Percentiles rank a stretch among this genome's conserved stretches.
Conservation (phyloP, 2,888 invertebrate species). For the Synergus japonicus region DNA sequence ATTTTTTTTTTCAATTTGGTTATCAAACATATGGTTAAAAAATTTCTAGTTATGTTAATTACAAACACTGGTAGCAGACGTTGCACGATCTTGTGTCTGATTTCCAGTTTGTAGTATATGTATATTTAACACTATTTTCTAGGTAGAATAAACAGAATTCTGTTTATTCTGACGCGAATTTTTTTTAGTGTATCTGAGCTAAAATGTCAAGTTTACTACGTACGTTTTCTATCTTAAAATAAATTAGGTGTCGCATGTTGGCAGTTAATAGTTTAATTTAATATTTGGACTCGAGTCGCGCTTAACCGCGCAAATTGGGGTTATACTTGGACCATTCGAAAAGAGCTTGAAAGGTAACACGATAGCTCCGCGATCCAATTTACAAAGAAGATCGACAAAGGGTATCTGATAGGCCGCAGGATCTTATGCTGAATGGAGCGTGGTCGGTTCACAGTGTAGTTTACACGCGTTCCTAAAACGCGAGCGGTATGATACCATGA, state of each 20-base stretch:
- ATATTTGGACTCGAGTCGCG: conserved; percentile 60
- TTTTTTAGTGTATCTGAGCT: too few relatives aligned
- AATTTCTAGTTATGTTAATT: too few relatives aligned
- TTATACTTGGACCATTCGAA: conserved; percentile 56
- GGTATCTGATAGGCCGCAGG: conserved; percentile 64
- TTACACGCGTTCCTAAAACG: conserved; percentile 56
- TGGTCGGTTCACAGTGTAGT: conserved; percentile 60
- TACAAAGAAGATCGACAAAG: conserved; percentile 68
- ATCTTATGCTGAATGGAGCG: conserved; percentile 63
- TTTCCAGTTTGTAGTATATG: too few relatives aligned
- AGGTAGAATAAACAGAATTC: too few relatives aligned
- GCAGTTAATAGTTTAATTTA: conserved; percentile 51
- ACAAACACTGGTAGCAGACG: too few relatives aligned
- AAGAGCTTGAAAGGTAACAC: conserved; percentile 63
- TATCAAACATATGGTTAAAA: too few relatives aligned
- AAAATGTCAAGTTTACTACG: not conserved
- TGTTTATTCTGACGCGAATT: too few relatives aligned
- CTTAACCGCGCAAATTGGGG: conserved; percentile 63
- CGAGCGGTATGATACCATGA: conserved; percentile 61
- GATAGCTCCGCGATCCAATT: conserved; percentile 66
- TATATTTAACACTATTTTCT: too few relatives aligned
- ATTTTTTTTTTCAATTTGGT: too few relatives aligned
- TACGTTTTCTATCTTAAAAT: not conserved
- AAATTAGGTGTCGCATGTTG: not conserved
- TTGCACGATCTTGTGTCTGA: too few relatives aligned